Evolutionary conservation across 1,140 invertebrate genomes (phyloP).

Genomic region (Calephelis virginiensis): DNA sequence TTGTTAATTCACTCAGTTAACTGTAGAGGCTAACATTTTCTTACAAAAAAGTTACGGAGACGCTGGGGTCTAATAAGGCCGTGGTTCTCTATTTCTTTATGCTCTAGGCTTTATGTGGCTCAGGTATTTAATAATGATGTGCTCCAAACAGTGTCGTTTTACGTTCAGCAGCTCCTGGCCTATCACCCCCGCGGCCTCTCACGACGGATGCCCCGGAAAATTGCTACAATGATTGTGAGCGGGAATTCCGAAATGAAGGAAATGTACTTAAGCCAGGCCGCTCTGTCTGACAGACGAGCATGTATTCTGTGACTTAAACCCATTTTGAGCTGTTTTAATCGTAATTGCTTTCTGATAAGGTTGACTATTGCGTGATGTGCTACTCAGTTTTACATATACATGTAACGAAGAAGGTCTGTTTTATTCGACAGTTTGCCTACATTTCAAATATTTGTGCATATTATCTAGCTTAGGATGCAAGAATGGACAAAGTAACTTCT

Average conservation of each 20-base stretch:
- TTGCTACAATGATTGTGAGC: slow-evolving; percentile 75
- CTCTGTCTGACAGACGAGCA: slow-evolving; percentile 31
- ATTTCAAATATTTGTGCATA: too few relatives aligned
- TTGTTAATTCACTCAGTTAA: too few relatives aligned
- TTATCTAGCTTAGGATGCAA: too few relatives aligned
- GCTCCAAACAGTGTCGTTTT: too few relatives aligned
- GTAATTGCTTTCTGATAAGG: slow-evolving; percentile 36
- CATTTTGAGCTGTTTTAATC: slow-evolving; percentile 19
- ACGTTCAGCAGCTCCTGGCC: slow-evolving; percentile 32
- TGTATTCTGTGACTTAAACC: slow-evolving; percentile 18
- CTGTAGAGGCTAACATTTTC: too few relatives aligned
- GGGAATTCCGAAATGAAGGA: slow-evolving; percentile 75
- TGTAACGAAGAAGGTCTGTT: neutral
- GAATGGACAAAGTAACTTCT: too few relatives aligned
- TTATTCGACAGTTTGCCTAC: neutral
- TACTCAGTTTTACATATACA: neutral
- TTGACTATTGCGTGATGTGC: slow-evolving; percentile 18
- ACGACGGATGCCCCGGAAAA: slow-evolving; percentile 73
- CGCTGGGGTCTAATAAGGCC: too few relatives aligned
- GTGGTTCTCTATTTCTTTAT: too few relatives aligned
- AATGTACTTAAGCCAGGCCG: slow-evolving; percentile 62
- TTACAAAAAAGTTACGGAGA: too few relatives aligned
- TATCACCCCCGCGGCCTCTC: slow-evolving; percentile 57
- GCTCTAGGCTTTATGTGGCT: neutral
- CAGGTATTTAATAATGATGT: too few relatives aligned